phyloP scores from a whole-genome alignment of 2,113 vertebrate genomes.

The Glareola pratincola region DNA sequence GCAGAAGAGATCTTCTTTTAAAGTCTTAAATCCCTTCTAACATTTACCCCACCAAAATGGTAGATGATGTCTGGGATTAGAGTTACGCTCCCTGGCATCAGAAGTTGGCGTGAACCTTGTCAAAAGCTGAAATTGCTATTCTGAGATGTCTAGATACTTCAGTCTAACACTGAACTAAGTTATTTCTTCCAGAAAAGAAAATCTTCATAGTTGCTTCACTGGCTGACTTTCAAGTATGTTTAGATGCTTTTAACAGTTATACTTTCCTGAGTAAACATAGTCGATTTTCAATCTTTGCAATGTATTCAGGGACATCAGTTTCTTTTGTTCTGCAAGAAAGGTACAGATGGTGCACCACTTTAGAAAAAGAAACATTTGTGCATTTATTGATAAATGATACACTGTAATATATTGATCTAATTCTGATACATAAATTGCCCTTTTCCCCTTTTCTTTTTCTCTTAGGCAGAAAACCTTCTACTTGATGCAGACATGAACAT shows the following conservation, averaged over 20 bases:
- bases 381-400: not conserved
- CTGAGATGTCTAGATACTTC: not conserved
- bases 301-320: not conserved
- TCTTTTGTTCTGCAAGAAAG: not conserved
- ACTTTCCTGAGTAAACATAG: not conserved
- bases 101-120: not conserved
- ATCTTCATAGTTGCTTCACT: not conserved
- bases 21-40: not conserved
- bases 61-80: not conserved
- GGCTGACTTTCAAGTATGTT: not conserved
- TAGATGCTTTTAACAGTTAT: not conserved
- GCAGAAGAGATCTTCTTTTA: not conserved
- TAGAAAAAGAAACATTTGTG: not conserved
- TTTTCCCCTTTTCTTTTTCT: constrained; percentile 46
- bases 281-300: not conserved
- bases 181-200: not conserved
- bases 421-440: not conserved
- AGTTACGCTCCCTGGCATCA: not conserved
- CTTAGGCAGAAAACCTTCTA: constrained; percentile 95
- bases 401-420: not conserved
- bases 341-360: not conserved
- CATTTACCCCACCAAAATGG: not conserved
- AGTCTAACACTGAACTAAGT: not conserved
- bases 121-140: not conserved
- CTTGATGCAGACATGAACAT: constrained; percentile 98